A percentile compares a stretch with the other conserved stretches of the same genome.
Conservation (phyloP, 92 coral and sea anemone genomes). For the Paramuricea clavata region DNA sequence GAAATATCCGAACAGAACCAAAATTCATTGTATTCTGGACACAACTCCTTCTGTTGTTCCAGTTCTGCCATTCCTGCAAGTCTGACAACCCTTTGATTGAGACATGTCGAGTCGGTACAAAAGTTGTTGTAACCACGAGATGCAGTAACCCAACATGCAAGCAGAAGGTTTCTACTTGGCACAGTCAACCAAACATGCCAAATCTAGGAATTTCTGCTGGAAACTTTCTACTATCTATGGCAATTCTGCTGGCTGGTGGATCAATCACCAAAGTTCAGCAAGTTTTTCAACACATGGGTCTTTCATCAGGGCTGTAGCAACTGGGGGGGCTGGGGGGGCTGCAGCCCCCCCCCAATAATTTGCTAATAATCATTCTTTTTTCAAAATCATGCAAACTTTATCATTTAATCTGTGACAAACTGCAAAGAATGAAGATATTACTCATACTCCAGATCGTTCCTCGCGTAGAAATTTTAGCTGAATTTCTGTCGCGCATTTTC, state of each 20-base stretch:
- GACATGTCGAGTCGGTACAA: background rate
- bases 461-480: too few relatives aligned
- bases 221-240: constrained; percentile 4
- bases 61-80: constrained; percentile 33
- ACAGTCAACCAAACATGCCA: constrained; percentile 15
- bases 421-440: too few relatives aligned
- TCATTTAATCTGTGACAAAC: too few relatives aligned
- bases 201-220: constrained; percentile 9
- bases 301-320: too few relatives aligned
- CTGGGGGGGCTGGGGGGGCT: too few relatives aligned
- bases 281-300: constrained; percentile 17
- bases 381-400: too few relatives aligned
- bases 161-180: constrained; percentile 18
- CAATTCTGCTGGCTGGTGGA: constrained; percentile 14
- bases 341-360: too few relatives aligned
- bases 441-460: too few relatives aligned
- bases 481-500: too few relatives aligned
- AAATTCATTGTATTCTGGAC: constrained; percentile 16
- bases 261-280: constrained; percentile 16
- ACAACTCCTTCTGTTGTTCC: background rate
- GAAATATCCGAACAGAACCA: too few relatives aligned
- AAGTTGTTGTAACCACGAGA: constrained; percentile 19
- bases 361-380: too few relatives aligned
- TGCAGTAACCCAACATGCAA: constrained; percentile 38
- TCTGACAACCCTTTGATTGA: constrained; percentile 15